Percentiles rank a stretch among this genome's conserved stretches.
Conservation (phyloP, 37 sponge, comb jelly and placozoan species). For the Crambe crambe region DNA sequence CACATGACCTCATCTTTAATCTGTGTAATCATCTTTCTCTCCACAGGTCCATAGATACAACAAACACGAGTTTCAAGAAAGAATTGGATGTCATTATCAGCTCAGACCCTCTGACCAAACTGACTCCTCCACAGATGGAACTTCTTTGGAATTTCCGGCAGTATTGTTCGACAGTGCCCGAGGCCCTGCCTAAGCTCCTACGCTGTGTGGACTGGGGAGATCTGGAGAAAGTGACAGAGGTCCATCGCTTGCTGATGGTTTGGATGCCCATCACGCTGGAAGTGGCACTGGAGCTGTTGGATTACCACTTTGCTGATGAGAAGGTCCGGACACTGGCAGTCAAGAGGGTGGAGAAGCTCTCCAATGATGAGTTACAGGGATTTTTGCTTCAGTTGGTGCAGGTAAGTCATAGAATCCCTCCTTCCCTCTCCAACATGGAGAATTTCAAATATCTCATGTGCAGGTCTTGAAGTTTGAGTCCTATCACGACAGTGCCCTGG, state of each 20-base stretch:
- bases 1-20: background rate
- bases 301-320: constrained; percentile 90
- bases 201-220: constrained; percentile 84
- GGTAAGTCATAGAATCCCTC: too few species aligned
- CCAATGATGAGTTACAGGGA: constrained; percentile 68
- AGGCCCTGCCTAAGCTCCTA: constrained; percentile 88
- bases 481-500: constrained; percentile 88
- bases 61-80: constrained; percentile 3
- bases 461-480: constrained; percentile 90
- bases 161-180: constrained; percentile 57
- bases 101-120: constrained; percentile 64
- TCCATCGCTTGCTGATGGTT: constrained; percentile 48
- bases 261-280: constrained; percentile 75
- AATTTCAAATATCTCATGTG: background rate
- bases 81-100: constrained; percentile 57
- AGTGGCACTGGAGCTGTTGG: constrained; percentile 86
- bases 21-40: background rate
- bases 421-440: too few species aligned
- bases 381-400: constrained; percentile 87
- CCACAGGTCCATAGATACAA: background rate
- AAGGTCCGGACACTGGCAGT: constrained; percentile 89
- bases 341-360: constrained; percentile 63
- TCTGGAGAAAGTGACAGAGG: constrained; percentile 59
- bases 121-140: constrained; percentile 62
- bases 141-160: constrained; percentile 65